phyloP scores from a whole-genome alignment of 2,113 vertebrate genomes.

The Grammomys surdaster region DNA sequence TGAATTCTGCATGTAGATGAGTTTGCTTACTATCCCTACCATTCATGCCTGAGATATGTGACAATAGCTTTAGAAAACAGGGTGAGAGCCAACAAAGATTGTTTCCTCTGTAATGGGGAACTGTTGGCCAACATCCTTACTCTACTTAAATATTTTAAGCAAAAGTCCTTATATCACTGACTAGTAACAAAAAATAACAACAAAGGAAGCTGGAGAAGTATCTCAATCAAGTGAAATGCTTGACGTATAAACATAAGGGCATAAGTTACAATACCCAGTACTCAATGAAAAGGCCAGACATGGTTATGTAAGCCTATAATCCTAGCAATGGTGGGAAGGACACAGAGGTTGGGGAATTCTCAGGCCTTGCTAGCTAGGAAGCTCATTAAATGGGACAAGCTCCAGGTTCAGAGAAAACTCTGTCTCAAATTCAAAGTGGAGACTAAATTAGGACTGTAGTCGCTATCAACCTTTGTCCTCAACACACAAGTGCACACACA shows the following conservation, averaged over 20 bases:
- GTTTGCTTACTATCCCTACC: background rate
- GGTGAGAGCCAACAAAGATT: background rate
- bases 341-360: background rate
- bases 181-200: background rate
- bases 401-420: background rate
- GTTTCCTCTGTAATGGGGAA: background rate
- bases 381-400: background rate
- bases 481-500: background rate
- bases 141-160: constrained; percentile 52
- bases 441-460: background rate
- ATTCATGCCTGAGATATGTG: background rate
- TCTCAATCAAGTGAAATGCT: background rate
- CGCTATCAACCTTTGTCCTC: background rate
- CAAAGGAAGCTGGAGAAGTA: background rate
- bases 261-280: background rate
- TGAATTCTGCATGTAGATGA: background rate
- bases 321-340: background rate
- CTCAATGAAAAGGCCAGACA: too few species aligned
- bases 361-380: background rate
- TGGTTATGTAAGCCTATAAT: background rate
- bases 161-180: constrained; percentile 5
- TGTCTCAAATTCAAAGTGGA: background rate
- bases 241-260: background rate
- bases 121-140: background rate
- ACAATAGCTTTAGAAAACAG: background rate